Evolutionary conservation across 2,113 vertebrate species (phyloP).

Genomic region (Eurypyga helias): DNA sequence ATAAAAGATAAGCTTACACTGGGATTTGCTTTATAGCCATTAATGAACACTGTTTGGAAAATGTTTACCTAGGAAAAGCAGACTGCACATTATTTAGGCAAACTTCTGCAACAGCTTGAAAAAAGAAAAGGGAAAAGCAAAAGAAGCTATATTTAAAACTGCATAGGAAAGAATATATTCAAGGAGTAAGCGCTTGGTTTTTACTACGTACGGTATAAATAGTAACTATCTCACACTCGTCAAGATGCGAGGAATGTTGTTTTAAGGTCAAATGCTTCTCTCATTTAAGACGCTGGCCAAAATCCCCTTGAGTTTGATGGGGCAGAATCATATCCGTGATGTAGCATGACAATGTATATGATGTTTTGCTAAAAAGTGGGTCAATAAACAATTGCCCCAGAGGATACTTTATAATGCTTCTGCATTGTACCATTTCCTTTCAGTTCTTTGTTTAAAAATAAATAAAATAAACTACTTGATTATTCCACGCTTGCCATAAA

Average conservation of each 20-base stretch:
- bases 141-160: not conserved
- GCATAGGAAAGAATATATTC: not conserved
- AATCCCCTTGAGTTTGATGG: not conserved
- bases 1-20: slow-evolving; percentile 35
- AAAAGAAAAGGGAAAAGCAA: not conserved
- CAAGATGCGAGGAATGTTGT: not conserved
- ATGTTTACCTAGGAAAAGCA: slow-evolving; percentile 42
- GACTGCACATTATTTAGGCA: not conserved
- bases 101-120: not conserved
- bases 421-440: not conserved
- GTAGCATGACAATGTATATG: not conserved
- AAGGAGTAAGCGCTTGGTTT: not conserved
- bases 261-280: slow-evolving; percentile 3
- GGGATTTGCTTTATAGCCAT: slow-evolving; percentile 34
- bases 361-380: slow-evolving; percentile 41
- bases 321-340: not conserved
- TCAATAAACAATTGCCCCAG: slow-evolving; percentile 38
- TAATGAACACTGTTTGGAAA: slow-evolving; percentile 40
- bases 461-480: slow-evolving; percentile 60
- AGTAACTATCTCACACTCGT: not conserved
- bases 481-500: slow-evolving; percentile 58
- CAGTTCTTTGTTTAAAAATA: slow-evolving; percentile 51
- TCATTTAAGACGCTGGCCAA: slow-evolving; percentile 1
- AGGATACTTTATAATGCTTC: not conserved
- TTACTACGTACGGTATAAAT: not conserved